Base-by-base conservation (phyloP, 2,113 vertebrate genomes). In the Dicrurus megarhynchus region DNA sequence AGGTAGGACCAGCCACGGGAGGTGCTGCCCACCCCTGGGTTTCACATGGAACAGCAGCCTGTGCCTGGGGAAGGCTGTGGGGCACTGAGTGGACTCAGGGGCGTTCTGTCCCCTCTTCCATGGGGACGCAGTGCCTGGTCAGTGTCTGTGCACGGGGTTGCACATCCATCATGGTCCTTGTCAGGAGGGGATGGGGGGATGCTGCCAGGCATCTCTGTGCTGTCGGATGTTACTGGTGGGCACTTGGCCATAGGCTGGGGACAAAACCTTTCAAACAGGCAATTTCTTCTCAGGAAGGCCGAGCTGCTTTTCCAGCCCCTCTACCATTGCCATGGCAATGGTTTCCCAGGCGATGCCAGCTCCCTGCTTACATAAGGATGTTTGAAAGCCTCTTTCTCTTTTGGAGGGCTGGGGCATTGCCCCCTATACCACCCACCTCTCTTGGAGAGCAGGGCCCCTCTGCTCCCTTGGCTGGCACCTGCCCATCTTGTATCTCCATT, bases 1-100 rank as follows among this genome's bases (percentile, higher is more conserved):
- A 99, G 99, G 99, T 99, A 99, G 65, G 98, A 71, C 16, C 13
- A 15, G 77, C 52, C 39, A 2, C 0, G 6, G 35, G 35, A 50
- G 10, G 52, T 84, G 81, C 18, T 5, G 41, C 65, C 19, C 10
- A 60, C 32, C 23, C 46, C 56, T 2, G 59, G 60, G 87, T 50
- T 27, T 57, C 4, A 1, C 0, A 0, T 18, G 64, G 55, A 42
- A 50, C 49, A 21, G 84, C 46, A 74, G 74, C 74, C 32, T 23
- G 56, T 3, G 21, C 46, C 37, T 44, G 73, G 67, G 69, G 18
- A 56, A 23, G 18, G 70, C 61, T 61, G 53, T 2, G 2, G 37
- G 44, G 23, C 2, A 2, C 73, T 46, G 33, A 50, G 53, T 0
- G 0, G 19, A 15, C 24, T 23, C 50, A 5, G 42, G 27, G 27